Evolutionary conservation across 2,888 invertebrate genomes (phyloP).

Genomic region (Mechanitis mazaeus): DNA sequence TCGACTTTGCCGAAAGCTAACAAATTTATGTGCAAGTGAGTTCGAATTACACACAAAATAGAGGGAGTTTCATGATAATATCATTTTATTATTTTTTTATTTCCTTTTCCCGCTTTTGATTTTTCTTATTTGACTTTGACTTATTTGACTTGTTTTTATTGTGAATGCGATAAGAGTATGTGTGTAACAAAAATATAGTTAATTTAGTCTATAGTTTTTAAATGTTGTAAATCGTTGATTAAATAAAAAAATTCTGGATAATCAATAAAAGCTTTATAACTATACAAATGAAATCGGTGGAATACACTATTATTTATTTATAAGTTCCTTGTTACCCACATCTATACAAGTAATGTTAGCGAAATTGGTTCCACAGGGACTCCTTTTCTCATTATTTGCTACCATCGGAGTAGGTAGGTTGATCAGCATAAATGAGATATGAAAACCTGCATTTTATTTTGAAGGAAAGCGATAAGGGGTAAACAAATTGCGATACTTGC

Average conservation of each 20-base stretch:
- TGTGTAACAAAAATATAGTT: no score
- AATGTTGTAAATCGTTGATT: no score
- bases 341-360: constrained; percentile 46
- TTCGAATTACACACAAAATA: constrained; percentile 22
- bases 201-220: no score
- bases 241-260: no score
- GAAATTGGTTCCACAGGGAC: constrained; percentile 70
- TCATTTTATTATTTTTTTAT: constrained; percentile 8
- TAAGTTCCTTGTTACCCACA: constrained; percentile 33
- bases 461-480: constrained; percentile 70
- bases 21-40: constrained; percentile 29
- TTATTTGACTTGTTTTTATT: background rate
- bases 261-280: no score
- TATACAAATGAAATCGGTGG: constrained; percentile 34
- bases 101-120: background rate
- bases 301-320: constrained; percentile 49
- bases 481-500: constrained; percentile 75
- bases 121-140: background rate
- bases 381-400: constrained; percentile 63
- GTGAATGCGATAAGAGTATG: background rate
- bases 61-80: constrained; percentile 10
- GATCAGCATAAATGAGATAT: constrained; percentile 68
- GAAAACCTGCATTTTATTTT: constrained; percentile 55
- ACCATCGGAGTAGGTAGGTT: constrained; percentile 44
- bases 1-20: constrained; percentile 40